Base-by-base conservation (phyloP, 2,888 invertebrate genomes). In the Cheilosia vernalis region DNA sequence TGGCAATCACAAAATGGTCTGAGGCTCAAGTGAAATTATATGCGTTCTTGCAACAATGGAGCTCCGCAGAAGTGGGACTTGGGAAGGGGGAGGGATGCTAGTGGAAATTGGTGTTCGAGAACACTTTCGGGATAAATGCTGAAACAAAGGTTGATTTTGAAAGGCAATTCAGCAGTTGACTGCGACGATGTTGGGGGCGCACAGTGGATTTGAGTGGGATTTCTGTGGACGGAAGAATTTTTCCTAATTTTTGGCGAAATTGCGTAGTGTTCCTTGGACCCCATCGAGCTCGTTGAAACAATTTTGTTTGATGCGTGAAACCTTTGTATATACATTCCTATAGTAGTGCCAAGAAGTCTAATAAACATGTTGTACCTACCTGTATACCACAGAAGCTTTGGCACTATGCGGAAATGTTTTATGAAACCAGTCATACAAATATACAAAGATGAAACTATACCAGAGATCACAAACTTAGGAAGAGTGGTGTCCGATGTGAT, bases 1-100 rank as follows among this genome's bases (percentile, higher is more conserved):
- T 37, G 21, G 15, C 49, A 63, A 33, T 63, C 19, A 13, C 63
- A 15, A 49, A 63, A 63, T 49, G 47, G 33, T 63, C 9, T 6
- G 19, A 9, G 7, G 33, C 19, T 49, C 21, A 30, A 47, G 27
- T 63, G 61, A 13, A 19, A 19, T 24, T 21, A 15, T 6, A 24
- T 24, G 15, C 5, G 21, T 15, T 13, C n/a, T 42, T 17, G 17
- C 5, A 17, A 47, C 30, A 19, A 19, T 24, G 51, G 9, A 30
- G 63, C 15, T 17, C 21, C 7, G 1, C 33, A 19, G 49, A 33
- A 33, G 13, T 13, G 6, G 13, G 2, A 10, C 19, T 27, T 0
- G 9, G 63, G 10, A 7, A 15, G 13, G n/a, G 42, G 2, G 37
- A 3, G 4, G 51, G 13, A 27, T 17, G n/a, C 9, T 27, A 15